Evolutionary conservation across 2,888 invertebrate species (phyloP), one percentile per base, ranked within the genome.

Genomic region (Chymomyza fuscimana): DNA sequence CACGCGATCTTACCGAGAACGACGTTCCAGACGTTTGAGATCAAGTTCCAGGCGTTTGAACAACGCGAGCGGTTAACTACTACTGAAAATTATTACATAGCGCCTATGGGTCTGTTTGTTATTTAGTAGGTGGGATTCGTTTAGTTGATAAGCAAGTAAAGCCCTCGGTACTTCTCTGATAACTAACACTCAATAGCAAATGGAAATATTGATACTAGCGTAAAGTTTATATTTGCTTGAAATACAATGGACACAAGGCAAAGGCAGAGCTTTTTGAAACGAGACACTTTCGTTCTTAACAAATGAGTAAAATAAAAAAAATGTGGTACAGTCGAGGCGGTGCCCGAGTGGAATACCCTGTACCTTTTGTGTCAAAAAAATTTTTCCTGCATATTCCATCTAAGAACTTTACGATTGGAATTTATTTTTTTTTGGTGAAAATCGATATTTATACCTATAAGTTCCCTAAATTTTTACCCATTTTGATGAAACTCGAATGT

Each of bases 21-120:
- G 4, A 2, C 7, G 61, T 60, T 61, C 56, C 54, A 63, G 61
- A 25, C 25, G 63, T 63, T 75, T 54, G 76, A 79, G 80, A 77
- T 73, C 78, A 77, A 77, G 78, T 74, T 74, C 71, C 51, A 67
- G 71, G 69, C 80, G 70, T 58, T 62, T 15, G 25, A 51, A 61
- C 65, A 66, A 65, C 68, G 9, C 63, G 19, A 80, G 70, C 54
- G 51, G 61, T 67, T 16, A 62, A 36, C 67, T 32, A 19, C 59
- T 68, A 78, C 78, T 78, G 74, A 66, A 3, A 36, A 76, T 71
- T 67, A 56, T 51, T 46, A 54, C 32, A 32, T 5, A 56, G 52
- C 40, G 36, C 7, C 60, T 58, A 12, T 52, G 50, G 59, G 46
- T 15, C 32, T 22, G n/a, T 58, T 52, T 1, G 32, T 32, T 4